Evolutionary conservation across 1,140 invertebrate species (phyloP).

Genomic region (Metopolophium dirhodum): DNA sequence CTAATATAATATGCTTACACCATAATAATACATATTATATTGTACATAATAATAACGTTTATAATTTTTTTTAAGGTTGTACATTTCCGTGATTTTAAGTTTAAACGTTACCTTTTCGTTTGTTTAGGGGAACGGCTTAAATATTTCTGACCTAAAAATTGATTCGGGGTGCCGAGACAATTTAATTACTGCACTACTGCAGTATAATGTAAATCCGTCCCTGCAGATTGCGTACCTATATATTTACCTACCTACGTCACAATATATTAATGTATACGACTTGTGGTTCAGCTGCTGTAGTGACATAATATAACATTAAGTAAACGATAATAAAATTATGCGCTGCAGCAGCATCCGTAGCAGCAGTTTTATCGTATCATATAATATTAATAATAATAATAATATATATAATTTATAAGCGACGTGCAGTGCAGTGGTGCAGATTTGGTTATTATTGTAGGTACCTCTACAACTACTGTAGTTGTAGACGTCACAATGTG

Average conservation of each 20-base stretch:
- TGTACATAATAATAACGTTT: neutral
- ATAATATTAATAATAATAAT: neutral
- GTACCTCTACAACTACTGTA: neutral
- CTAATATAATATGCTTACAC: neutral
- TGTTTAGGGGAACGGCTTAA: too few species aligned
- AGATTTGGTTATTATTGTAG: neutral
- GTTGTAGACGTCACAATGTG: neutral
- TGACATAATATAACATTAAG: neutral
- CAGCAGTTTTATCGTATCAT: neutral
- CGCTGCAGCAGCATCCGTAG: neutral
- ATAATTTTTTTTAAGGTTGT: neutral
- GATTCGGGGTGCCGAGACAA: neutral
- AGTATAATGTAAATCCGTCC: neutral
- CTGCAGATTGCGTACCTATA: neutral
- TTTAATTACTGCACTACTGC: neutral
- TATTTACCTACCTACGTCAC: neutral
- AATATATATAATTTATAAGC: slow-evolving; percentile 6
- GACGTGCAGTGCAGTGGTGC: neutral
- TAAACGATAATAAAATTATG: neutral
- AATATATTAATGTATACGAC: neutral
- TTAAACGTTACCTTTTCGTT: neutral
- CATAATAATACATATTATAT: neutral
- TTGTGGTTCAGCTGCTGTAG: neutral
- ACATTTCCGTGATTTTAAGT: neutral
- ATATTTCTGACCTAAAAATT: neutral